Evolutionary conservation across 1,140 invertebrate species (phyloP).

Genomic region (Choristoneura fumiferana): DNA sequence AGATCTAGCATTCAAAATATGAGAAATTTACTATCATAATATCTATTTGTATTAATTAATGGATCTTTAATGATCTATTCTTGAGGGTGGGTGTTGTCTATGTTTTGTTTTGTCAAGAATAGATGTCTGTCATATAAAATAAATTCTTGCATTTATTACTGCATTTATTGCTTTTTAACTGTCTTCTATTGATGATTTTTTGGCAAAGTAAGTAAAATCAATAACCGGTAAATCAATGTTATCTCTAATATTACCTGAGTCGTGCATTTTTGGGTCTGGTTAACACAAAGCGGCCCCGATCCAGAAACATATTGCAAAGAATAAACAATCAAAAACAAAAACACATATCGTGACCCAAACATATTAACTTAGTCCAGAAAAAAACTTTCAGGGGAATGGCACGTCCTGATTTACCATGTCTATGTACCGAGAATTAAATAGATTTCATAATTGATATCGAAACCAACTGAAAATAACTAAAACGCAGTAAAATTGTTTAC

Average conservation of each 20-base stretch:
- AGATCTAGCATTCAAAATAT: too few relatives aligned
- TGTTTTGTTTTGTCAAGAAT: too few relatives aligned
- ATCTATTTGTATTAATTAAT: too few relatives aligned
- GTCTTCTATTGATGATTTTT: too few relatives aligned
- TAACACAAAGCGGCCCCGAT: conserved; percentile 44
- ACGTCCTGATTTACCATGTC: not conserved
- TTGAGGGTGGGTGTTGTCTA: too few relatives aligned
- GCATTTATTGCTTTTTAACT: too few relatives aligned
- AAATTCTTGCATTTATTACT: too few relatives aligned
- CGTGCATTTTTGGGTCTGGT: conserved; percentile 51
- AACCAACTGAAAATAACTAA: conserved; percentile 9
- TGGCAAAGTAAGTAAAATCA: not conserved
- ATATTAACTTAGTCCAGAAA: conserved; percentile 5
- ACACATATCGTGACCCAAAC: conserved; percentile 12
- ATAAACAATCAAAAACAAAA: conserved; percentile 35
- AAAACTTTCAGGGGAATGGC: not conserved
- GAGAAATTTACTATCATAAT: too few relatives aligned
- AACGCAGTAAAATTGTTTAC: conserved; percentile 12
- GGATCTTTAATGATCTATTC: too few relatives aligned
- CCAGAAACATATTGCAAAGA: conserved; percentile 36
- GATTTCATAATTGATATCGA: not conserved
- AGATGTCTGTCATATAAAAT: too few relatives aligned
- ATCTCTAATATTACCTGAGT: conserved; percentile 46
- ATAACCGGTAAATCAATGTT: conserved; percentile 7
- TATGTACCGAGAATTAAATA: not conserved